Percentiles rank a stretch among this genome's conserved stretches.
Evolutionary conservation across 2,113 vertebrate genomes (phyloP).

Genomic region (Odocoileus hemionus): DNA sequence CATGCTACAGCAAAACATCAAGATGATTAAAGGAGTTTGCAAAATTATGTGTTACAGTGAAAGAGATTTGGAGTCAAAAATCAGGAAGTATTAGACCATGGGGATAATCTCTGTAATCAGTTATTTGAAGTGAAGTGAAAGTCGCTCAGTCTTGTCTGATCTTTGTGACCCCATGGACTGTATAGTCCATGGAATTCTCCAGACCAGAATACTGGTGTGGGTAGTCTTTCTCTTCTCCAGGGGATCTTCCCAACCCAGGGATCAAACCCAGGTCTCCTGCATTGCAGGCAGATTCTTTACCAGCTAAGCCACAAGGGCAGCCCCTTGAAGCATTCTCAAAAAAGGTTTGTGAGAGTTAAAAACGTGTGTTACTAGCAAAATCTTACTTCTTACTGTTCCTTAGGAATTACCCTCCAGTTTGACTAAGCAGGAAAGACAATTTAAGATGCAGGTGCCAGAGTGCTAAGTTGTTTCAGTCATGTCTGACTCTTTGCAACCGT

Average conservation of each 20-base stretch:
- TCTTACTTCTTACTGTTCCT: neutral
- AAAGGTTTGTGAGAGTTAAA: conserved; percentile 18
- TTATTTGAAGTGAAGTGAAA: neutral
- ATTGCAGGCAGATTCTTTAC: neutral
- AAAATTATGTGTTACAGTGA: neutral
- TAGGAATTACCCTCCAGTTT: neutral
- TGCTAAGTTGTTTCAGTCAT: neutral
- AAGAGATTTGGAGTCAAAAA: neutral
- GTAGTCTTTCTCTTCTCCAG: neutral
- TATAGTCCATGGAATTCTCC: neutral
- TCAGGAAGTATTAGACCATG: neutral
- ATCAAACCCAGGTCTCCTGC: neutral
- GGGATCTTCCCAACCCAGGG: neutral
- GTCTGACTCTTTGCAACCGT: neutral
- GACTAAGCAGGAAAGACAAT: neutral
- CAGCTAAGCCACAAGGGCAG: neutral
- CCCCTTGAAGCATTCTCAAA: neutral
- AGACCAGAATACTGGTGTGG: neutral
- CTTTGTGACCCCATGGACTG: neutral
- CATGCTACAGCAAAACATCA: neutral
- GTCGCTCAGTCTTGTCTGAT: neutral
- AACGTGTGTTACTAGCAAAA: conserved; percentile 30
- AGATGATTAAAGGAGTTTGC: neutral
- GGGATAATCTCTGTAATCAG: neutral
- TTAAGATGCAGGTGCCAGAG: neutral